phyloP scores from a whole-genome alignment of 2,113 vertebrate genomes.

The Nycticebus coucang region DNA sequence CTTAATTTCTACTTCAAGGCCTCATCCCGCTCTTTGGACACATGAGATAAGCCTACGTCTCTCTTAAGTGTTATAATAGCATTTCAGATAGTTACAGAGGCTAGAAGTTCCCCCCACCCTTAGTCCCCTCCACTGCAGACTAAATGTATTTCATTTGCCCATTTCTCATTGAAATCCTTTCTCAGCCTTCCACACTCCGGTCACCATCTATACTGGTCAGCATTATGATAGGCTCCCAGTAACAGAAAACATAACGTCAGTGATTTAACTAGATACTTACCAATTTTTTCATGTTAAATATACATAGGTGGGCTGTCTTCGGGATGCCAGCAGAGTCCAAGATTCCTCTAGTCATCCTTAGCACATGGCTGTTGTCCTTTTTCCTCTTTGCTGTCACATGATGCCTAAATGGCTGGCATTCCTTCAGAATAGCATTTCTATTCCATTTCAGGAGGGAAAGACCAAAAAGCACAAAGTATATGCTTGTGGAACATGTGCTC shows the following conservation, averaged over 20 bases:
- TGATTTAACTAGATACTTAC: background rate
- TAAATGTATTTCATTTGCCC: background rate
- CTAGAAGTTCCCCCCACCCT: background rate
- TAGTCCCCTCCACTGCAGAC: background rate
- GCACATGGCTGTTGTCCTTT: background rate
- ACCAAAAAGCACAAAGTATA: background rate
- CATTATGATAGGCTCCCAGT: background rate
- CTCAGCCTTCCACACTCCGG: background rate
- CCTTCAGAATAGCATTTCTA: background rate
- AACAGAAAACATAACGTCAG: background rate
- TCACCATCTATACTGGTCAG: background rate
- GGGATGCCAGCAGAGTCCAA: background rate
- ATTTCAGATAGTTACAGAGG: background rate
- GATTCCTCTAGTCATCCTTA: background rate
- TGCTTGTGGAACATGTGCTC: background rate
- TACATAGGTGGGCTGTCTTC: too few species aligned
- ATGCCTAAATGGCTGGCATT: too few species aligned
- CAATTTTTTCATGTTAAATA: background rate
- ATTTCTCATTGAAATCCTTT: background rate
- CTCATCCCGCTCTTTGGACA: background rate
- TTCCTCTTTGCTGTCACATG: background rate
- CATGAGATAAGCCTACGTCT: background rate
- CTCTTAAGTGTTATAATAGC: background rate
- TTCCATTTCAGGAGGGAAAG: background rate
- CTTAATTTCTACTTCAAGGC: background rate